These are phyloP conservation scores for Borostomias antarcticus DNA, from an alignment of 2,797 vertebrate genomes.

Conservation along the genomic window DNA sequence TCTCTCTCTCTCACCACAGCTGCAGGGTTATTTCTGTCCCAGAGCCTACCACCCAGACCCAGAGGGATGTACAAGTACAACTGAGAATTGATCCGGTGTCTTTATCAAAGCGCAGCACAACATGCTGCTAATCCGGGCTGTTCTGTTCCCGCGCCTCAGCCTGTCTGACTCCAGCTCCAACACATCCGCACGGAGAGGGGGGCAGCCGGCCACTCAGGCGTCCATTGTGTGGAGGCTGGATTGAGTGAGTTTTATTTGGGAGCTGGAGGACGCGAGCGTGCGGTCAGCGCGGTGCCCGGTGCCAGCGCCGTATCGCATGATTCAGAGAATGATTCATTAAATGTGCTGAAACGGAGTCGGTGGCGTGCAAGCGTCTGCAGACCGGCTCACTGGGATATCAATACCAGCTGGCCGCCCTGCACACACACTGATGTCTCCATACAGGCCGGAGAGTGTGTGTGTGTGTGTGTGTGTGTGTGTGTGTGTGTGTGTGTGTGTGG, in stretches of 20 bases:
- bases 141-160: conserved; percentile 5
- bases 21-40: conserved; percentile 65
- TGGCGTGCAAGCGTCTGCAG: conserved; percentile 63
- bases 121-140: conserved; percentile 34
- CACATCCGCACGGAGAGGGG: conserved; percentile 2
- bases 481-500: too few species aligned
- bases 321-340: conserved; percentile 79
- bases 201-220: conserved; percentile 29
- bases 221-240: conserved; percentile 41
- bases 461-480: conserved; percentile 10
- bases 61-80: conserved; percentile 57
- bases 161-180: neutral
- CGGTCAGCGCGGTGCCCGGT: conserved; percentile 57
- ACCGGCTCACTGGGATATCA: conserved; percentile 65
- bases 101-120: conserved; percentile 27
- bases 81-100: conserved; percentile 62
- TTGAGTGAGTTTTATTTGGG: conserved; percentile 60
- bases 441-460: conserved; percentile 23
- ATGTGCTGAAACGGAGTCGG: conserved; percentile 43
- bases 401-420: conserved; percentile 72
- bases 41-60: conserved; percentile 41
- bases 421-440: conserved; percentile 53
- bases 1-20: conserved; percentile 50
- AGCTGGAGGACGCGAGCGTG: conserved; percentile 58
- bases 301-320: conserved; percentile 74